Base-by-base conservation (phyloP, 1,140 invertebrate genomes). In the Drosophila saltans region DNA sequence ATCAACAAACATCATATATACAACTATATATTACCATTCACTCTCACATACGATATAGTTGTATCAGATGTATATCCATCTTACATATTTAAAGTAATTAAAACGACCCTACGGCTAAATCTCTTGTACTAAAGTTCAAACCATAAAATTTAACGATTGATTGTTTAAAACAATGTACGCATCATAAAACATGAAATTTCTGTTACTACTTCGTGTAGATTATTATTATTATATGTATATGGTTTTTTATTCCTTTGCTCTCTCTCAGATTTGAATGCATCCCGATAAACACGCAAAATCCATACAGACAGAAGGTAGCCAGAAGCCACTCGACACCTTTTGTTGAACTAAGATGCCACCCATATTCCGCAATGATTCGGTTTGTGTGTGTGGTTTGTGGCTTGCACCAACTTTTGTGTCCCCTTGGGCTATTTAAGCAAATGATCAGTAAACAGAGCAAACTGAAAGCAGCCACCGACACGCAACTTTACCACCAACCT, bases 381-480 rank as follows among this genome's bases (percentile, higher is more conserved):
- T 63, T 41, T 60, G 36, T 16, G 41, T 36, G 58, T 63, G 36
- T 60, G 41, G 41, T 16, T 41, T 66, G 66, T 62, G 45, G 45
- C 45, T 48, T 52, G 45, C 45, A 52, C 21, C 45, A 52, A 52
- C 24, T 9, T 24, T 9, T 61, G 65, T 85, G 76, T 80, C 77
- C 80, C 79, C 80, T 83, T 78, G 78, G 85, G 81, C 81, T 83
- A 86, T 90, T 91, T 86, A 91, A 91, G 77, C 81, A 91, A 89
- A 90, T 89, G 80, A 88, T 89, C 83, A 69, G 68, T 76, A 67
- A 75, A 77, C 72, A 85, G 69, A 81, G 72, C 45, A 52, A 52
- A 26, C 45, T 21, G 9, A 52, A 52, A 52, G 21, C 80, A 69
- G 71, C 69, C 64, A 75, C 78, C 81, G 69, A 86, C 88, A 83